Percentiles rank a stretch among this genome's conserved stretches.
Conservation (phyloP, 2,797 vertebrate genomes). For the Phoebastria nigripes region DNA sequence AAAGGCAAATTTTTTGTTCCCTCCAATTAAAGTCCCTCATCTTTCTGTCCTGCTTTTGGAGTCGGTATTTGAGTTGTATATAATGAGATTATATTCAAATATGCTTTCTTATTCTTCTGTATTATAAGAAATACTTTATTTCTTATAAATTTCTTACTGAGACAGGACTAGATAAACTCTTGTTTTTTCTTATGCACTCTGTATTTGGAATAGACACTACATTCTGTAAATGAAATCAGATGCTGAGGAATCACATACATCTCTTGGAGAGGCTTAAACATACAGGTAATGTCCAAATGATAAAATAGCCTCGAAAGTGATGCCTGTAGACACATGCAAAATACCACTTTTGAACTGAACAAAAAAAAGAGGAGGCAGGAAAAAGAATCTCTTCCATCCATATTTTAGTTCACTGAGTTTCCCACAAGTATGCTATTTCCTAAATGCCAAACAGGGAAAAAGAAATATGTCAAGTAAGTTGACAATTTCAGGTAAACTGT, state of each 20-base stretch:
- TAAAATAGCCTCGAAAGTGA: background rate
- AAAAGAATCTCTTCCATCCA: background rate
- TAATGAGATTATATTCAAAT: background rate
- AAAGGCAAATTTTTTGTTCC: background rate
- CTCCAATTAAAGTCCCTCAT: background rate
- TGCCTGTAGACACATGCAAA: background rate
- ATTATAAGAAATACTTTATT: background rate
- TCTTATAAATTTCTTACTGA: background rate
- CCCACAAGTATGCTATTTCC: background rate
- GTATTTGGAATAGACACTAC: background rate
- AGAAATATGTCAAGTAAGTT: background rate
- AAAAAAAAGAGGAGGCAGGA: background rate
- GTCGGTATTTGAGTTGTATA: background rate
- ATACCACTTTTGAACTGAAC: background rate
- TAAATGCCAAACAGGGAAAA: background rate
- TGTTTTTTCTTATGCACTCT: background rate
- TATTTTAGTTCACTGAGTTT: background rate
- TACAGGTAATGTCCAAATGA: background rate
- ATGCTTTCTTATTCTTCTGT: background rate
- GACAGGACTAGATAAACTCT: background rate
- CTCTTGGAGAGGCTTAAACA: background rate
- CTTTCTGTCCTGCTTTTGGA: background rate
- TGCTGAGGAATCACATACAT: background rate
- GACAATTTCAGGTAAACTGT: background rate
- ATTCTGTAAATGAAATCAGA: background rate